Evolutionary conservation across 1,140 invertebrate species (phyloP).

Genomic region (Orussus abietinus): DNA sequence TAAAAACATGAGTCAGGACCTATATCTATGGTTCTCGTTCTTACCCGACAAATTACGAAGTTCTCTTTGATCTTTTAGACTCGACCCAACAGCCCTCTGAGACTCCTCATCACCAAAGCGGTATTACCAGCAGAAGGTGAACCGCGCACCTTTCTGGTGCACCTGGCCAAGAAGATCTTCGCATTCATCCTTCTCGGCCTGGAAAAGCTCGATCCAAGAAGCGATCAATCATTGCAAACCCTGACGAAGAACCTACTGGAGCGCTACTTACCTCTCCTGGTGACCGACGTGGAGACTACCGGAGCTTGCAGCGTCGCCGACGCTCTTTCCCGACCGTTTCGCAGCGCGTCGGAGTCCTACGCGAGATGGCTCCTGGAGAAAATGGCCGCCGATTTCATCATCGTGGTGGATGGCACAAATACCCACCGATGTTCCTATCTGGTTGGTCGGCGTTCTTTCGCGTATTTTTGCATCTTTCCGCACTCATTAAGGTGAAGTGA

Average conservation of each 20-base stretch:
- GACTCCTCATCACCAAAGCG: conserved; percentile 33
- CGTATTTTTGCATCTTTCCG: too few relatives aligned
- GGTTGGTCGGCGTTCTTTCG: too few relatives aligned
- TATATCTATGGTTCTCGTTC: conserved; percentile 13
- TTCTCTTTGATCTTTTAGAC: conserved; percentile 28
- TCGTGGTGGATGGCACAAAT: conserved; percentile 28
- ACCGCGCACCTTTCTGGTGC: conserved; percentile 20
- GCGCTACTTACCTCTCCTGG: conserved; percentile 39
- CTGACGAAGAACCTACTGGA: conserved; percentile 42
- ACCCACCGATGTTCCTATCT: conserved; percentile 43
- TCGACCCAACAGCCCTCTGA: conserved; percentile 38
- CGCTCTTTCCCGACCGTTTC: conserved; percentile 38
- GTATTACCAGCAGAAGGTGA: conserved; percentile 36
- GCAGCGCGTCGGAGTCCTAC: too few relatives aligned
- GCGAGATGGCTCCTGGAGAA: conserved; percentile 35
- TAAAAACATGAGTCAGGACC: conserved; percentile 1
- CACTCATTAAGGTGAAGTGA: too few relatives aligned
- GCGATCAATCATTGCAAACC: conserved; percentile 37
- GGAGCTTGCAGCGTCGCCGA: conserved; percentile 34
- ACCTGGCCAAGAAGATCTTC: conserved; percentile 43
- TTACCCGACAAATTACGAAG: conserved; percentile 3
- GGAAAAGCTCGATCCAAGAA: conserved; percentile 35
- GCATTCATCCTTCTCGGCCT: conserved; percentile 40
- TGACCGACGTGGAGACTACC: conserved; percentile 23
- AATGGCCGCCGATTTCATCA: conserved; percentile 35